A percentile compares a stretch with the other conserved stretches of the same genome.
Conservation (phyloP, 2,888 invertebrate species). For the Luperina testacea region DNA sequence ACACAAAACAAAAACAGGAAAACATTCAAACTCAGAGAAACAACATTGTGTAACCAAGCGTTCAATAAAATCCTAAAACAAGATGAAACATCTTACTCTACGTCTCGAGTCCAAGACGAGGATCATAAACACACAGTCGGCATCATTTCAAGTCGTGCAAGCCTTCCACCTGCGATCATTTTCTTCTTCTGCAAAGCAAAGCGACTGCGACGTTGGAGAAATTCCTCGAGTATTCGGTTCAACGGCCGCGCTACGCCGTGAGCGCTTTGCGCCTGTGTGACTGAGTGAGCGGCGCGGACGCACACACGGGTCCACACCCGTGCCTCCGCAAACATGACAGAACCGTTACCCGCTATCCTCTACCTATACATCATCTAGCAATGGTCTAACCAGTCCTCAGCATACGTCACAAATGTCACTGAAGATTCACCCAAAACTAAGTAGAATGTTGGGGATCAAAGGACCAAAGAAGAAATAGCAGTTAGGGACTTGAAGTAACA, state of each 20-base stretch:
- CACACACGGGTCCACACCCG: slow-evolving; percentile 80
- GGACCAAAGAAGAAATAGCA: neutral
- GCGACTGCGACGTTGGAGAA: slow-evolving; percentile 85
- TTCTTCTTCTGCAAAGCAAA: slow-evolving; percentile 83
- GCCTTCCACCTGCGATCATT: slow-evolving; percentile 78
- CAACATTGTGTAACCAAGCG: neutral
- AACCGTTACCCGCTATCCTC: slow-evolving; percentile 87
- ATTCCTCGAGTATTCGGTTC: slow-evolving; percentile 90
- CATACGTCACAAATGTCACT: slow-evolving; percentile 35
- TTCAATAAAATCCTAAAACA: neutral
- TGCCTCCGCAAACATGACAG: slow-evolving; percentile 86
- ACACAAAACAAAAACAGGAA: neutral
- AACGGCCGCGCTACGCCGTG: slow-evolving; percentile 87
- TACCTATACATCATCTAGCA: slow-evolving; percentile 78
- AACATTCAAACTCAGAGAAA: neutral
- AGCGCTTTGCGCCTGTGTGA: slow-evolving; percentile 80
- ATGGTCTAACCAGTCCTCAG: slow-evolving; percentile 65
- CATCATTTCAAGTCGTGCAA: slow-evolving; percentile 60
- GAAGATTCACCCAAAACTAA: slow-evolving; percentile 12
- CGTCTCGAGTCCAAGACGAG: slow-evolving; percentile 1
- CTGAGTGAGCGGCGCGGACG: slow-evolving; percentile 80
- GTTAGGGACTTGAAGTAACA: slow-evolving; percentile 8
- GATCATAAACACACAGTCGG: slow-evolving; percentile 20
- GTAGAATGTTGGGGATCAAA: neutral
- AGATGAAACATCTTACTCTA: slow-evolving; percentile 1